Conservation (phyloP, 2,797 vertebrate species). For the Lophius americanus region DNA sequence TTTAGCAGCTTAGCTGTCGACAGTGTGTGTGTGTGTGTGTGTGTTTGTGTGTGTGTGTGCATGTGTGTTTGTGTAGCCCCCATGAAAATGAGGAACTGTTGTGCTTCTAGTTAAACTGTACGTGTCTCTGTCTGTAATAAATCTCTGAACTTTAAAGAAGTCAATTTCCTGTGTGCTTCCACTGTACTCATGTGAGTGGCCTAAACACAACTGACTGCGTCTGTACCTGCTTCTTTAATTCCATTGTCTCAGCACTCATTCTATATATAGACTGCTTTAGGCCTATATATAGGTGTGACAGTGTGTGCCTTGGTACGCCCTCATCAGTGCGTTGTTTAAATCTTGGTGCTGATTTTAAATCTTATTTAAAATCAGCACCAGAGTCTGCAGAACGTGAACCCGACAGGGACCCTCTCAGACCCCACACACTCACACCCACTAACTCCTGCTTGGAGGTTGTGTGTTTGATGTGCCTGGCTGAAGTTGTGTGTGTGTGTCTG, state of each 20-base stretch:
- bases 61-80: constrained; percentile 14
- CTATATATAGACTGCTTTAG: constrained; percentile 57
- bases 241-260: constrained; percentile 49
- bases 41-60: constrained; percentile 64
- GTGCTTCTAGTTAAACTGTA: constrained; percentile 67
- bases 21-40: constrained; percentile 59
- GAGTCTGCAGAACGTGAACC: background rate
- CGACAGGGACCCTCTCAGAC: constrained; percentile 27
- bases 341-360: no score
- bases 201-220: constrained; percentile 67
- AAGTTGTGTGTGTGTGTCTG: background rate
- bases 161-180: constrained; percentile 72
- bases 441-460: constrained; percentile 25
- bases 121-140: constrained; percentile 79
- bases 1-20: constrained; percentile 19
- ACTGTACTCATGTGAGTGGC: constrained; percentile 78
- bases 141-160: constrained; percentile 82
- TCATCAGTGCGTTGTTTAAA: no score
- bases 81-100: constrained; percentile 41
- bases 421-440: constrained; percentile 23
- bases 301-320: constrained; percentile 41
- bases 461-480: constrained; percentile 42
- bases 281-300: constrained; percentile 60
- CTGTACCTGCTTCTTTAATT: constrained; percentile 54
- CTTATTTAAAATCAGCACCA: background rate